Conservation (phyloP, 1,140 invertebrate species). For the Platyura marginata region DNA sequence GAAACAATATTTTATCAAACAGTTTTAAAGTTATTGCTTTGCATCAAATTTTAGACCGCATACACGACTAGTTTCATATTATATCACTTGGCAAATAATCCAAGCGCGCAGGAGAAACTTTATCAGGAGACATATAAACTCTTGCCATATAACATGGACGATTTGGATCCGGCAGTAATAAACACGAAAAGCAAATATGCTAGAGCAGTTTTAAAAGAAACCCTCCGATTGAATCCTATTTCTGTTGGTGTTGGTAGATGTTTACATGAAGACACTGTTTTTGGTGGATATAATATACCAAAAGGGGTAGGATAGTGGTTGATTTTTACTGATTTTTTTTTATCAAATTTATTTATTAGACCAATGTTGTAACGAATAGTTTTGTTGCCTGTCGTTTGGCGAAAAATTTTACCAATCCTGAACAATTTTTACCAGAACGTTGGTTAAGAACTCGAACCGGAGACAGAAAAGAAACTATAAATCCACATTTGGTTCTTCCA, state of each 20-base stretch:
- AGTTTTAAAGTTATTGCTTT: not conserved
- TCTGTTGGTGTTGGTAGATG: conserved; percentile 65
- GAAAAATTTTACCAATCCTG: conserved; percentile 48
- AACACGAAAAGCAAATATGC: conserved; percentile 44
- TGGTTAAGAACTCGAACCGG: conserved; percentile 36
- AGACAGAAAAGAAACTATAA: conserved; percentile 21
- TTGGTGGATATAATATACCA: conserved; percentile 71
- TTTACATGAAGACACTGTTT: conserved; percentile 48
- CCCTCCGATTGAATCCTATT: conserved; percentile 63
- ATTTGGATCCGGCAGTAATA: conserved; percentile 37
- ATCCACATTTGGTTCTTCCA: conserved; percentile 65
- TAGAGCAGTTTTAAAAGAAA: conserved; percentile 69
- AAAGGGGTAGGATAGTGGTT: conserved; percentile 44
- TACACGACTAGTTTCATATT: conserved; percentile 61
- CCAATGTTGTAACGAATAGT: conserved; percentile 73
- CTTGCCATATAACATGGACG: conserved; percentile 26
- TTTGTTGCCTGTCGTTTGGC: conserved; percentile 51
- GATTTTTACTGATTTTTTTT: conserved; percentile 2
- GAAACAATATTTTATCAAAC: conserved; percentile 1
- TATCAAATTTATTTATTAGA: conserved; percentile 36
- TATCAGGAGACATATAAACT: conserved; percentile 40
- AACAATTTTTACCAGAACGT: conserved; percentile 54
- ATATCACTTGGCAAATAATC: conserved; percentile 62
- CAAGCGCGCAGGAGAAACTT: conserved; percentile 49
- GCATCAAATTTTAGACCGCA: conserved; percentile 39